A percentile compares a stretch with the other conserved stretches of the same genome.
phyloP scores from a whole-genome alignment of 2,113 vertebrate species.

The Bos javanicus region DNA sequence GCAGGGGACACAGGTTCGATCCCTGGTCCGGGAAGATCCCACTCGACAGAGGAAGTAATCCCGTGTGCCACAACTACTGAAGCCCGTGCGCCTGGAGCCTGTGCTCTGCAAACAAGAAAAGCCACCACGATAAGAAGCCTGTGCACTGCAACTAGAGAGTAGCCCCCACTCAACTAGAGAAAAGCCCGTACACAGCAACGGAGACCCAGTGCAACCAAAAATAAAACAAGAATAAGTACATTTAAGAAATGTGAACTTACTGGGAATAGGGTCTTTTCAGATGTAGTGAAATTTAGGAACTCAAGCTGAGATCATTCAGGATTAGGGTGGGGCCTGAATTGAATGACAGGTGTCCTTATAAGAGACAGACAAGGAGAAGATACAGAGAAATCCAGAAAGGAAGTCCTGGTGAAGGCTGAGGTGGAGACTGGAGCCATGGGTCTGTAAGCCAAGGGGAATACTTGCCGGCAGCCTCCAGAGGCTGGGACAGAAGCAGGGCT shows the following conservation, averaged over 20 bases:
- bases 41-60: not conserved
- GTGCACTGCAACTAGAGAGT: not conserved
- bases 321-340: not conserved
- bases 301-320: not conserved
- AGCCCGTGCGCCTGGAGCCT: fast-evolving
- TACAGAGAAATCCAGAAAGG: not conserved
- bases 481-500: not conserved
- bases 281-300: not conserved
- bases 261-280: not conserved
- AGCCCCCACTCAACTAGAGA: not conserved
- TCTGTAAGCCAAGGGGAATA: not conserved
- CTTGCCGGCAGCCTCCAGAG: not conserved
- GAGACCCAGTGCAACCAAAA: not conserved
- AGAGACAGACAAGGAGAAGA: not conserved
- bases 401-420: not conserved
- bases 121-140: not conserved
- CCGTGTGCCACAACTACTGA: not conserved
- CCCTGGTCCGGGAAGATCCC: not conserved
- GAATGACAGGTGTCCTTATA: not conserved
- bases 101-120: not conserved
- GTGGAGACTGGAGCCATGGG: not conserved
- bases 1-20: not conserved
- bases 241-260: not conserved
- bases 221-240: not conserved
- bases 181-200: not conserved